Base-by-base conservation (phyloP, 2,797 vertebrate species). In the Brachymystax lenok region DNA sequence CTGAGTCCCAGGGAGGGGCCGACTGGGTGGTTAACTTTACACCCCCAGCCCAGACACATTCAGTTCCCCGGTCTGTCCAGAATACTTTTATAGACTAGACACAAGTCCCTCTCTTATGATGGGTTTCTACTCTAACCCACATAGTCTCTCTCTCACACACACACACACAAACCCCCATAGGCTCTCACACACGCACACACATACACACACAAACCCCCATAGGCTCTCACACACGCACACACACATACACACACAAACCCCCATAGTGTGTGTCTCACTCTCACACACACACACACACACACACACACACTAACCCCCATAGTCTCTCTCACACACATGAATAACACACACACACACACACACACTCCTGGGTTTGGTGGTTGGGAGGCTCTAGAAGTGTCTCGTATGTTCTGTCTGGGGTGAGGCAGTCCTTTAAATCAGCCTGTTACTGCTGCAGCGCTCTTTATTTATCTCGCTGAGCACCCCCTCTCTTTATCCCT, bases 1-100 rank as follows among this genome's bases (percentile, higher is more conserved):
- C 64, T 74, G 61, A 80, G 71, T 56, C 4, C 14, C 21, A 69
- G 74, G 40, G 13, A 56, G 52, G 50, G 75, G 59, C 52, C 52
- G 52, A 17, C 52, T 54, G 35, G 69, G 82, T 83, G 63, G 63
- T 86, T 79, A 87, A 85, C 69, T 5, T n/a, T 12, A 14, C 83
- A 68, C 71, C 81, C 81, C 82, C 16, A 71, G 74, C 73, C 83
- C 85, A 75, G 66, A 7, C 74, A 63, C 59, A 27, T 21, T 27
- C 59, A 63, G 59, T 63, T 51, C 71, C 16, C 76, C 74, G 13
- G 79, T 88, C 84, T 86, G 80, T 78, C 69, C 82, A 76, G 21
- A 21, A 71, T 71, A 83, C 79, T 88, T 91, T 89, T 87, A 86
- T 83, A 75, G 81, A 85, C 76, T 16, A 84, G 83, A 87, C 81